These are phyloP conservation scores for Gopherus evgoodei DNA, from an alignment of 2,113 vertebrate species.

Conservation along the genomic window DNA sequence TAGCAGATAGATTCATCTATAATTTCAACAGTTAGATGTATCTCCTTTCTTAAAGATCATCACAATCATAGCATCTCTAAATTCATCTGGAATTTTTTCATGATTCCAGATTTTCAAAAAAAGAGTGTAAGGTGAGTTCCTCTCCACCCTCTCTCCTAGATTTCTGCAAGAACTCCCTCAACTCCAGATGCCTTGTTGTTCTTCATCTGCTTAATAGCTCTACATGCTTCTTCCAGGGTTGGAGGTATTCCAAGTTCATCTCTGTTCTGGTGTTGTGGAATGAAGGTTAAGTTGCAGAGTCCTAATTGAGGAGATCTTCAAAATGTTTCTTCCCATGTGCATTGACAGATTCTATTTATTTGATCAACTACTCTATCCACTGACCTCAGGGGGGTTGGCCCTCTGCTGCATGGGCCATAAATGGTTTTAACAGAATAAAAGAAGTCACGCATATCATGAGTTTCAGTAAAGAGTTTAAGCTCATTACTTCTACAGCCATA, in stretches of 20 bases:
- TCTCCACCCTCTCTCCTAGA: conserved; percentile 35
- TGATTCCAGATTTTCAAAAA: not conserved
- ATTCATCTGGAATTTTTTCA: not conserved
- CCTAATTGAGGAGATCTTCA: not conserved
- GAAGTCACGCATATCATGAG: not conserved
- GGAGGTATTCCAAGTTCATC: not conserved
- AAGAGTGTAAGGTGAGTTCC: not conserved
- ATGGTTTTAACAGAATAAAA: not conserved
- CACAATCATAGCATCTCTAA: not conserved
- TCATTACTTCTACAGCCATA: not conserved
- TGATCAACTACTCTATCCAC: not conserved
- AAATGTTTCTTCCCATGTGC: not conserved
- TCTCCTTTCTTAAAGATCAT: not conserved
- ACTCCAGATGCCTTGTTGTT: conserved; percentile 71
- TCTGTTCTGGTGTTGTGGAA: not conserved
- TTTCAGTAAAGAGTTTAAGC: not conserved
- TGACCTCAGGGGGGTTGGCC: not conserved
- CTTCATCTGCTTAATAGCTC: conserved; percentile 75
- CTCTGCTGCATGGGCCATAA: no score
- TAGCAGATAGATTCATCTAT: not conserved
- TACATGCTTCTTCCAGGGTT: conserved; percentile 46
- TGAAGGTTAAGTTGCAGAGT: not conserved
- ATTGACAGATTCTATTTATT: not conserved
- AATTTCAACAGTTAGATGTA: not conserved
- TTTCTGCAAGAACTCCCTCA: conserved; percentile 68